Percentiles rank a stretch among this genome's conserved stretches.
phyloP scores from a whole-genome alignment of 1,140 invertebrate genomes.

The Uloborus diversus region DNA sequence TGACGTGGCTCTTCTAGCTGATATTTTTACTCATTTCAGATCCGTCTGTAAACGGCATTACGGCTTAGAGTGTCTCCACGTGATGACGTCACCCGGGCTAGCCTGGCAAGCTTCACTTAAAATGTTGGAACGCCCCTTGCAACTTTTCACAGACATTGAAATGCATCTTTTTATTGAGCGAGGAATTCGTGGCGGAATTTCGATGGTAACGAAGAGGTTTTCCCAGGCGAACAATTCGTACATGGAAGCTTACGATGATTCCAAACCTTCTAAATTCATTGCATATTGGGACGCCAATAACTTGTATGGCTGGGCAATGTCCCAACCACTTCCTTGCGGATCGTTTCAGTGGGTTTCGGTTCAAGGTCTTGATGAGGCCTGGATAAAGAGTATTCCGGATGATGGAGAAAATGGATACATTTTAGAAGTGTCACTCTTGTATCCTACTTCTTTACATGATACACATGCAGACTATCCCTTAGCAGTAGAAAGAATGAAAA shows the following conservation, averaged over 20 bases:
- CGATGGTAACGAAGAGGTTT: background rate
- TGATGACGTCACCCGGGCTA: too few relatives aligned
- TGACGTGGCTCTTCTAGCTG: too few relatives aligned
- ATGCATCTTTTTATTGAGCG: slow-evolving; percentile 11
- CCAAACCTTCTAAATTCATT: slow-evolving; percentile 46
- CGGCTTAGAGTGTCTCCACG: too few relatives aligned
- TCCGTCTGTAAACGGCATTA: too few relatives aligned
- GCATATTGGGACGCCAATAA: slow-evolving; percentile 59
- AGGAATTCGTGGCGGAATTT: background rate
- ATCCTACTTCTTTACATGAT: slow-evolving; percentile 60
- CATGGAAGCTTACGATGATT: background rate
- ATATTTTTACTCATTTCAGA: too few relatives aligned
- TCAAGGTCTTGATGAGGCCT: background rate
- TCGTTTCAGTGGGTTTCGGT: slow-evolving; percentile 35
- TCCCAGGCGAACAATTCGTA: background rate
- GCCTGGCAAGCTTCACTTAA: too few relatives aligned
- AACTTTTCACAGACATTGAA: background rate
- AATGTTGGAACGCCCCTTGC: too few relatives aligned
- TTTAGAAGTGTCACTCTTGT: slow-evolving; percentile 60
- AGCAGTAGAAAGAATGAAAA: slow-evolving; percentile 62
- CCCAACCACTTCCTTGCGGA: slow-evolving; percentile 26
- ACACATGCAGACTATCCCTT: slow-evolving; percentile 65
- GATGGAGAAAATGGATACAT: slow-evolving; percentile 54
- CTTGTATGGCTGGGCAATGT: too few relatives aligned
- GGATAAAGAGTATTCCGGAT: background rate